These are phyloP conservation scores for Dolomedes plantarius DNA, from an alignment of 2,888 invertebrate species.

Conservation along the genomic window DNA sequence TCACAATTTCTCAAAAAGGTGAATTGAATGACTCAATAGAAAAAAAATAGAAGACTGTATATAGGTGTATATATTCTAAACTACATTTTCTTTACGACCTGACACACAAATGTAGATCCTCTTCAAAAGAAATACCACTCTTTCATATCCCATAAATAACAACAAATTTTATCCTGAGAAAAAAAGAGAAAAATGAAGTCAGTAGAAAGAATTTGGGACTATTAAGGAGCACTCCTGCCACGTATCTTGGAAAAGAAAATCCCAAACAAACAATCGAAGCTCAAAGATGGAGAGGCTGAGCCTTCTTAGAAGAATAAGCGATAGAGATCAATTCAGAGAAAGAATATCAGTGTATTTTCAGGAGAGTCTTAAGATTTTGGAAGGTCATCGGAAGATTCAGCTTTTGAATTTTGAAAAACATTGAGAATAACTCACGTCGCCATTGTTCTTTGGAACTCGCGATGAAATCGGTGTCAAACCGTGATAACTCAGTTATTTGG, in stretches of 20 bases:
- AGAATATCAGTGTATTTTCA: not conserved
- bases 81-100: no score
- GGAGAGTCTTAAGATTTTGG: not conserved
- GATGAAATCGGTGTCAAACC: not conserved
- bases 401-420: not conserved
- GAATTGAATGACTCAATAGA: no score
- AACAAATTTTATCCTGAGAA: not conserved
- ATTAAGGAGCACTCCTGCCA: not conserved
- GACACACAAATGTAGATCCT: no score
- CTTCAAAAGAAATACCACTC: no score
- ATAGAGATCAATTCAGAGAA: not conserved
- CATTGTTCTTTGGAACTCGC: not conserved
- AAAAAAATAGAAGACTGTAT: no score
- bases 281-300: not conserved
- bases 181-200: not conserved
- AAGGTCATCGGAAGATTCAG: not conserved
- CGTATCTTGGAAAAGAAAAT: not conserved
- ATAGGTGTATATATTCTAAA: no score
- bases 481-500: not conserved
- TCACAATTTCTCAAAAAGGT: no score
- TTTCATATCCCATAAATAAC: no score
- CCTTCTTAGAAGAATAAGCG: not conserved
- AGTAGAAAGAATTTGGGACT: not conserved
- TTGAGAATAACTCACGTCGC: not conserved
- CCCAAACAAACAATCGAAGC: not conserved